Evolutionary conservation across 23 tunicate genomes (phyloP), one percentile per base, ranked within the genome.

Genomic region (Halocynthia roretzi): DNA sequence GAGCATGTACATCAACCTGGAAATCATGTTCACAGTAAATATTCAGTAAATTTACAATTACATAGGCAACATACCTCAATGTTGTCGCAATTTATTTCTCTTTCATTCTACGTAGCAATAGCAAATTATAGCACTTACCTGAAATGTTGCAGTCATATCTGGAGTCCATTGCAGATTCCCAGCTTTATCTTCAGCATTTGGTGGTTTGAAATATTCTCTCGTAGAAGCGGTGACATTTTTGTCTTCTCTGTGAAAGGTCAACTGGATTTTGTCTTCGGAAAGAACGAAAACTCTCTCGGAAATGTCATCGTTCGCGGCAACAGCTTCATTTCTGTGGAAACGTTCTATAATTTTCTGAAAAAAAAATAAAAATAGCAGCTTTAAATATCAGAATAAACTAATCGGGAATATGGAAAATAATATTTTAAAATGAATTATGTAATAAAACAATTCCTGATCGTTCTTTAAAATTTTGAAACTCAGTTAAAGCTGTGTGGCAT

Each of bases 101-200:
- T 31, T 31, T 31, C 44, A 31, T 31, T 31, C 44, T 31, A 31
- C 4, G 44, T 31, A 31, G 1, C 44, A n/a, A n/a, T n/a, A n/a
- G n/a, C n/a, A n/a, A 31, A 31, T 31, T 58, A 1, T 58, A 58
- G 15, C 48, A 18, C 61, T 18, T 12, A 86, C 98, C 82, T 82
- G 88, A 56, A 89, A 96, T 49, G 92, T 83, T 50, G 70, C 51
- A 6, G 96, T 81, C 96, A 96, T 89, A 65, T 96, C 99, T 6
- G 87, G 77, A 0, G 93, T 62, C 91, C 96, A 96, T 57, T 84
- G 90, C 71, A 96, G 76, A 71, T 90, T 96, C 50, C 93, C 91
- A 7, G 73, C 82, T 76, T 96, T 96, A 15, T 96, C 99, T 56
- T 96, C 96, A 0, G 96, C 89, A 71, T 96, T 89, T 10, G 91